Conservation (phyloP, 2,113 vertebrate genomes). For the Calonectris borealis region DNA sequence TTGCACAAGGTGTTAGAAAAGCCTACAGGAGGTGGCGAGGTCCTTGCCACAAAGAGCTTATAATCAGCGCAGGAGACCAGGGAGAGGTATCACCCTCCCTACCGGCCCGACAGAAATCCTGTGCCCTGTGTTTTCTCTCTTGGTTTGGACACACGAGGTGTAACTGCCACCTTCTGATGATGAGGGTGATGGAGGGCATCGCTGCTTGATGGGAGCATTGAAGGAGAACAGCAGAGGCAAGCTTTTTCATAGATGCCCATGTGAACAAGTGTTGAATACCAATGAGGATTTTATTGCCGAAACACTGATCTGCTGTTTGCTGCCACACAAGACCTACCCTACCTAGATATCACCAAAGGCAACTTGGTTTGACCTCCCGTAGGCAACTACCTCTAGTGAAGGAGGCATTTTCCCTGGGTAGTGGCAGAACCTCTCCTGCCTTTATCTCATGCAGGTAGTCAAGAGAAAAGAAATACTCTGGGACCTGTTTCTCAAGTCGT, state of each 20-base stretch:
- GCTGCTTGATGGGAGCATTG: background rate
- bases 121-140: accelerated
- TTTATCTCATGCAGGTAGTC: background rate
- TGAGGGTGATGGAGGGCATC: background rate
- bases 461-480: background rate
- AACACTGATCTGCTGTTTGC: accelerated
- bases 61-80: background rate
- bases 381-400: background rate
- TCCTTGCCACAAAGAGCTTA: background rate
- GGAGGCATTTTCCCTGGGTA: background rate
- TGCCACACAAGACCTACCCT: background rate
- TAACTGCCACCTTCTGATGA: background rate
- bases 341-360: background rate
- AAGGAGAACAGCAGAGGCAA: background rate
- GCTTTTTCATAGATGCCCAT: background rate
- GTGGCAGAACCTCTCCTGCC: background rate
- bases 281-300: background rate
- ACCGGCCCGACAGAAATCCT: background rate
- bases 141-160: background rate
- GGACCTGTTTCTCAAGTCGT: background rate
- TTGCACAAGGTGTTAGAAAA: background rate
- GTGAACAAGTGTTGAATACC: background rate
- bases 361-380: background rate
- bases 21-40: background rate
- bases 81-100: background rate